Evolutionary conservation across 2,888 invertebrate species (phyloP), one percentile per base, ranked within the genome.

Genomic region (Plebejus argus): DNA sequence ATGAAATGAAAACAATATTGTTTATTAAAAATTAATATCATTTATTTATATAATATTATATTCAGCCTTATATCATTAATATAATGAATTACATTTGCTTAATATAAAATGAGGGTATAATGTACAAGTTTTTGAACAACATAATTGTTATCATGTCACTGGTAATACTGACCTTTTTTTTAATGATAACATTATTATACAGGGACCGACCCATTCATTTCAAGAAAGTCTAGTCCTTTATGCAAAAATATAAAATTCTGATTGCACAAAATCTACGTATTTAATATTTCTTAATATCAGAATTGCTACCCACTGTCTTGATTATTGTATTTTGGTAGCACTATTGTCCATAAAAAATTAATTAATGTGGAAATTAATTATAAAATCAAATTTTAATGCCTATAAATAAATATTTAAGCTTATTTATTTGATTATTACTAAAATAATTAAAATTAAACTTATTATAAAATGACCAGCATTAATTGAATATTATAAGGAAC

Each of bases 11-110:
- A 35, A 33, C 18, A 78, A 82, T 78, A 81, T 76, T 61, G 12
- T 61, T 12, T 82, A 80, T 78, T 70, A 35, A 80, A 81, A 78
- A 81, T 78, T 78, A 78, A 78, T 78, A 78, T 82, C 84, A 84
- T 82, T 83, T 86, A 86, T 84, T 89, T 87, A 79, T 58, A 76
- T 78, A 79, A 78, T 76, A 78, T 76, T 78, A 79, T 76, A 81
- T 79, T 82, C 81, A 82, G 82, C 82, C 81, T 81, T 82, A 80
- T 83, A 84, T 83, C 85, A 88, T 87, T 86, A 85, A 86, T 86
- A 83, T 85, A 88, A 86, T 86, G 85, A 86, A 84, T 77, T 83
- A 78, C 76, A 70, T 70, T 28, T 70, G 70, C 28, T 70, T 70
- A 28, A 8, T 12, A 66, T 75, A 28, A 77, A 70, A 70, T 23